phyloP scores from a whole-genome alignment of 2,113 vertebrate genomes.

The Ellobius talpinus region DNA sequence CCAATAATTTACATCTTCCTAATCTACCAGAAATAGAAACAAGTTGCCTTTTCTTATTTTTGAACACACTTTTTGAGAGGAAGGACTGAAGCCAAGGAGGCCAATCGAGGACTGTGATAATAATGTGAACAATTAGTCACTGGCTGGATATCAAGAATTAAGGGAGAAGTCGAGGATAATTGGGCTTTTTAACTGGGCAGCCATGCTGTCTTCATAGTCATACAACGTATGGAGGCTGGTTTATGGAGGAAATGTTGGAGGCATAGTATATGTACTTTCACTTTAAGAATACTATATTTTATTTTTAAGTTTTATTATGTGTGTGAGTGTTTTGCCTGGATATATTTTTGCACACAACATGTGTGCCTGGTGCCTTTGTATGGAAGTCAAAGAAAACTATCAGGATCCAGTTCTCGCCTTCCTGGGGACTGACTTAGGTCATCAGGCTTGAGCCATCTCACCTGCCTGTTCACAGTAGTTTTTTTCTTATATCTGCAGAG shows the following conservation, averaged over 20 bases:
- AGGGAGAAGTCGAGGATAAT: not conserved
- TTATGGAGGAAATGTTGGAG: not conserved
- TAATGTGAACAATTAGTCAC: not conserved
- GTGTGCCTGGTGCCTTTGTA: not conserved
- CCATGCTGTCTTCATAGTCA: not conserved
- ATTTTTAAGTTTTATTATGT: not conserved
- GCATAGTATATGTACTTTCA: not conserved
- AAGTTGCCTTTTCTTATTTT: not conserved
- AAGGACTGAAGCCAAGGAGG: not conserved
- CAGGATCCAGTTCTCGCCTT: not conserved
- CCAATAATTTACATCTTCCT: slow-evolving; percentile 5
- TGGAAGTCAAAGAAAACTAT: not conserved
- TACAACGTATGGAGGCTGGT: not conserved
- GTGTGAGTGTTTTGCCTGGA: not conserved
- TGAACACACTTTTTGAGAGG: not conserved
- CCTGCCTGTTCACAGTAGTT: not conserved
- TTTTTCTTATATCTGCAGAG: not conserved
- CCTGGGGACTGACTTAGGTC: not conserved
- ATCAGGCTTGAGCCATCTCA: not conserved
- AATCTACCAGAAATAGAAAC: not conserved
- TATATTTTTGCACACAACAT: not conserved
- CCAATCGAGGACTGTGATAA: not conserved
- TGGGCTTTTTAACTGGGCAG: not conserved
- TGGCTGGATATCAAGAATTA: not conserved
- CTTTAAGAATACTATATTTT: not conserved